These are phyloP conservation scores for Periplaneta americana DNA, from an alignment of 1,140 invertebrate species.

Conservation along the genomic window DNA sequence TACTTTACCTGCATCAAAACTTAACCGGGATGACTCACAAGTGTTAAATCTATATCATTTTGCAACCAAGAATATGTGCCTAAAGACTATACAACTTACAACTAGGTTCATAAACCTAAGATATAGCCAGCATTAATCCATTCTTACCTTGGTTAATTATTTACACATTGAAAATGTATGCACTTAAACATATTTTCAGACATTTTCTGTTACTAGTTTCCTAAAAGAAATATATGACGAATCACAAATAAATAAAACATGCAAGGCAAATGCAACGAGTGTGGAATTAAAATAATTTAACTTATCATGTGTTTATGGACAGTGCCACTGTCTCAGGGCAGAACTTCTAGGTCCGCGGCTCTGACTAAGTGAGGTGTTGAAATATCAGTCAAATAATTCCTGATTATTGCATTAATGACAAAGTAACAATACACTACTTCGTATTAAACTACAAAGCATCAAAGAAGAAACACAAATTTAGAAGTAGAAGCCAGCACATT, in stretches of 20 bases:
- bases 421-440: no score
- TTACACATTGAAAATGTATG: neutral
- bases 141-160: neutral
- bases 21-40: neutral
- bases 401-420: no score
- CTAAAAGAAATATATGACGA: neutral
- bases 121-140: neutral
- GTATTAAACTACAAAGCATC: no score
- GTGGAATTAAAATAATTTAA: neutral
- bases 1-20: neutral
- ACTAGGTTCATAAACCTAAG: neutral
- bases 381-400: no score
- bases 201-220: neutral
- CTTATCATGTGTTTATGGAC: no score
- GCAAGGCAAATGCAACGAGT: neutral
- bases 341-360: no score
- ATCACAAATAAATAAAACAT: neutral
- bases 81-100: neutral
- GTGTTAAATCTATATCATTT: no score
- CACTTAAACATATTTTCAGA: neutral
- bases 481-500: no score
- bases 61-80: no score
- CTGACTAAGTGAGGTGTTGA: no score
- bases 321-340: no score
- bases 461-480: no score